Conservation (phyloP, 2,113 vertebrate genomes). For the Trachemys scripta region DNA sequence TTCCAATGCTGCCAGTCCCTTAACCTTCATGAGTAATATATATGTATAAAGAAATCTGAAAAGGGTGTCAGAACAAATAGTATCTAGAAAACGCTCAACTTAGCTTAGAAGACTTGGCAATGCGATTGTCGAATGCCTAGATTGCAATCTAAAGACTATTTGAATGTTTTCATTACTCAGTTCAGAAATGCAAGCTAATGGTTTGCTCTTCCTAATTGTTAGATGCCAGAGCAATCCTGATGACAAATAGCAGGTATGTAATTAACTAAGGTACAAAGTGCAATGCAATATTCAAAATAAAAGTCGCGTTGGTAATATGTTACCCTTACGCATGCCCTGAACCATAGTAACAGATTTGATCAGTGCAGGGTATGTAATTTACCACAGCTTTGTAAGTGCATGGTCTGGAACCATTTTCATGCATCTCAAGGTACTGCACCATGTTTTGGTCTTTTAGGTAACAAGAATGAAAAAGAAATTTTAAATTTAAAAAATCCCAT, state of each 20-base stretch:
- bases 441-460: background rate
- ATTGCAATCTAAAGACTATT: background rate
- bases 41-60: background rate
- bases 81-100: constrained; percentile 1
- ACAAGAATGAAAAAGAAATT: background rate
- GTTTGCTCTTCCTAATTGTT: constrained; percentile 16
- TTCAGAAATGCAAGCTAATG: constrained; percentile 47
- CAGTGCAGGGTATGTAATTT: background rate
- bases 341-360: background rate
- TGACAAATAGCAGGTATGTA: constrained; percentile 17
- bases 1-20: constrained; percentile 9
- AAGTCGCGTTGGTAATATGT: background rate
- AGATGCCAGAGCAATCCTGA: background rate
- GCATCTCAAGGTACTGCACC: background rate
- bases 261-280: constrained; percentile 1
- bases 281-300: constrained; percentile 43
- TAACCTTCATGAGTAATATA: background rate
- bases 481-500: background rate
- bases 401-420: background rate
- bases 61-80: background rate
- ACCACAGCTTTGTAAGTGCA: background rate
- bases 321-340: constrained; percentile 13
- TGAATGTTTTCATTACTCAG: constrained; percentile 21
- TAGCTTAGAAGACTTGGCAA: constrained; percentile 10
- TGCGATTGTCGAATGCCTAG: background rate